Base-by-base conservation (phyloP, 1,140 invertebrate species). In the Rhagoletis zephyria region DNA sequence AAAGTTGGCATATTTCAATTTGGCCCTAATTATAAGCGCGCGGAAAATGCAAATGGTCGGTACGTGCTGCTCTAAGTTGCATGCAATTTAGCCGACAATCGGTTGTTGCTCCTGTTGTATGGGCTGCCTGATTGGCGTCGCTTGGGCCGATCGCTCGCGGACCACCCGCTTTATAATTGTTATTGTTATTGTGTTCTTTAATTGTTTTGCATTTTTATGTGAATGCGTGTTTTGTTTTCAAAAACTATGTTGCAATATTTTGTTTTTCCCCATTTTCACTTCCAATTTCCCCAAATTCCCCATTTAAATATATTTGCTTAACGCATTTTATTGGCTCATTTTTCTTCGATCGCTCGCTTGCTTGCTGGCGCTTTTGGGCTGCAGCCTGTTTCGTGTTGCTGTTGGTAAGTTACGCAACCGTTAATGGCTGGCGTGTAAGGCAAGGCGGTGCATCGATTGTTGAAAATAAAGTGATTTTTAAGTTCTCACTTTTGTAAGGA, bases 331-430 rank as follows among this genome's bases (percentile, higher is more conserved):
- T 81, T 81, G n/a, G 48, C 74, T 48, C 45, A 81, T 81, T 56
- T 81, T 51, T 81, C 16, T 56, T 48, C 30, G 30, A 30, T 30
- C 30, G 30, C 30, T 30, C 4, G 12, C 12, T 16, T 16, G n/a
- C n/a, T 14, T 4, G 9, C 16, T 14, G 61, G 16, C 7, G 12
- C 12, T 14, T n/a, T 45, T 74, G 5, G 40, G 45, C 16, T 45
- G n/a, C 16, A 81, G 74, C 74, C 74, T 81, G 74, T 81, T 81
- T 81, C 48, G 45, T 81, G 74, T 81, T 81, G 74, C 74, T 81
- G 19, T 59, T 81, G 48, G 74, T 81, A 81, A 81, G 74, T 81
- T 81, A 12, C 74, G 74, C 74, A 81, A 81, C 3, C 56, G 45
- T 81, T 81, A 81, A 81, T 81, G 5, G 74, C 3, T 56, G 5